Percentiles rank a stretch among this genome's conserved stretches.
Conservation (phyloP, 2,797 vertebrate species). For the Lagocephalus sceleratus region DNA sequence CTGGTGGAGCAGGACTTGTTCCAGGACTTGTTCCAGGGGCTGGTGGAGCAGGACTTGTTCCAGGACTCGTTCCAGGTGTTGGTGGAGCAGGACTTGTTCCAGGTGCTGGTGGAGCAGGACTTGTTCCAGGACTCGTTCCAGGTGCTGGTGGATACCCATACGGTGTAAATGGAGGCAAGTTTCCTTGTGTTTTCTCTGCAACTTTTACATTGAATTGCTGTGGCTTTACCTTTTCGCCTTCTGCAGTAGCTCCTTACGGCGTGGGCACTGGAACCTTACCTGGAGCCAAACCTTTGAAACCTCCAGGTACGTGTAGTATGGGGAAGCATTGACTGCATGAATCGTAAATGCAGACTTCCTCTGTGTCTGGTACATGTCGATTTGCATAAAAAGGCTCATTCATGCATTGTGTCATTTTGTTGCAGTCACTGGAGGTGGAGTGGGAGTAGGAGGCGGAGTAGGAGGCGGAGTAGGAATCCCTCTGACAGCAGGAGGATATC, state of each 20-base stretch:
- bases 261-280: constrained; percentile 34
- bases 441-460: constrained; percentile 30
- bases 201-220: background rate
- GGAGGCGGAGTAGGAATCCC: constrained; percentile 61
- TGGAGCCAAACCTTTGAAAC: constrained; percentile 69
- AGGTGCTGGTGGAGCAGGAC: constrained; percentile 24
- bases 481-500: constrained; percentile 57
- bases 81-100: constrained; percentile 3
- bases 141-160: constrained; percentile 49
- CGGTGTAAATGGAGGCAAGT: constrained; percentile 46
- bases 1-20: constrained; percentile 24
- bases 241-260: constrained; percentile 48
- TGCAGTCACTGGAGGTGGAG: constrained; percentile 39
- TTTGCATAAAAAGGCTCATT: no score
- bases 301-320: constrained; percentile 50
- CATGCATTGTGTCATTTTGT: constrained; percentile 23
- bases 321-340: no score
- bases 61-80: background rate
- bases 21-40: constrained; percentile 2
- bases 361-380: background rate
- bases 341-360: background rate
- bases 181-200: background rate
- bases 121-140: constrained; percentile 22
- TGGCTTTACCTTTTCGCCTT: constrained; percentile 1
- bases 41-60: constrained; percentile 4